phyloP scores from a whole-genome alignment of 2,888 invertebrate genomes.

The Phymatocera aterrima region DNA sequence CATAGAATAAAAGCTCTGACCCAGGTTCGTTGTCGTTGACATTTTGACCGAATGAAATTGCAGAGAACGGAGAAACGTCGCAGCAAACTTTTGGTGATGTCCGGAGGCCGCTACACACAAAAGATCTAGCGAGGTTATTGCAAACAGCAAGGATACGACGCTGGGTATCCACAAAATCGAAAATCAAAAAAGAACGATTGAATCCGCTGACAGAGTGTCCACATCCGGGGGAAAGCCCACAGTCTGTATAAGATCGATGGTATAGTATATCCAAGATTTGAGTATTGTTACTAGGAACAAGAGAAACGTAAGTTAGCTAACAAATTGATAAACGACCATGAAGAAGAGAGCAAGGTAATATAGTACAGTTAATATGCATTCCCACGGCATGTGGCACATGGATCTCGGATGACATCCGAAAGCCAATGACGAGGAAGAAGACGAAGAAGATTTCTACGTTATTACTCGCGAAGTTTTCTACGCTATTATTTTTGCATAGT shows the following conservation, averaged over 20 bases:
- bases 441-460: too few relatives aligned
- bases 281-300: constrained; percentile 1
- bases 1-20: not conserved
- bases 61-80: not conserved
- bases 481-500: too few relatives aligned
- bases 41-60: constrained; percentile 15
- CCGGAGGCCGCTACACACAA: not conserved
- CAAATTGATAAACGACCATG: not conserved
- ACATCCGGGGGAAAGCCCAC: not conserved
- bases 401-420: too few relatives aligned
- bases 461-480: too few relatives aligned
- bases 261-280: not conserved
- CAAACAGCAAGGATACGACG: not conserved
- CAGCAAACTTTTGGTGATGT: not conserved
- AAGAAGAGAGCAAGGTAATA: not conserved
- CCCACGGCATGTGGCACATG: not conserved
- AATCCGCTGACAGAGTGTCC: not conserved
- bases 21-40: not conserved
- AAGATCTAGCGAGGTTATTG: too few relatives aligned
- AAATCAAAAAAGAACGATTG: not conserved
- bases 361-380: not conserved
- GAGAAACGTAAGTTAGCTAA: not conserved
- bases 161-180: not conserved
- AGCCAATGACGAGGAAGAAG: too few relatives aligned
- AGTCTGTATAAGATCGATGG: not conserved